A percentile compares a stretch with the other conserved stretches of the same genome.
These are phyloP conservation scores for Melanotaenia maccullochi DNA, from an alignment of 2,797 vertebrate species.

Conservation along the genomic window DNA sequence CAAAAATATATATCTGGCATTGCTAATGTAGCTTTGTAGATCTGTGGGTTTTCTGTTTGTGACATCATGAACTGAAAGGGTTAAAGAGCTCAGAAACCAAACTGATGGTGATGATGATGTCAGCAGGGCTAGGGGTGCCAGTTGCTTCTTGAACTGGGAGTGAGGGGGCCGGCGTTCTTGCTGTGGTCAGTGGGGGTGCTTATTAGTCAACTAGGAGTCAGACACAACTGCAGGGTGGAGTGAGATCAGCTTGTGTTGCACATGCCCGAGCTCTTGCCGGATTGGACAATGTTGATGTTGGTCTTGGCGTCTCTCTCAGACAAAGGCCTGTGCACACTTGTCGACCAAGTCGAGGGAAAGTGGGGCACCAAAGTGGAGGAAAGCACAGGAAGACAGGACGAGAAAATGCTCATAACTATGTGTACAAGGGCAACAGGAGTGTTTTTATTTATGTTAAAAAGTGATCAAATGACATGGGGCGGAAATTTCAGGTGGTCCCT, in stretches of 20 bases:
- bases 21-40: conserved; percentile 34
- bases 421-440: conserved; percentile 2
- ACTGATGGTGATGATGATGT: conserved; percentile 57
- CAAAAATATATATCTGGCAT: conserved; percentile 42
- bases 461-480: conserved; percentile 11
- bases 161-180: conserved; percentile 49
- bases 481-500: conserved; percentile 27
- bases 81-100: conserved; percentile 48
- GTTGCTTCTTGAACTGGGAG: conserved; percentile 66
- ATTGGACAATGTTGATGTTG: conserved; percentile 72
- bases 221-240: conserved; percentile 76
- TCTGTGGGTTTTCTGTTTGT: conserved; percentile 34
- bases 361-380: conserved; percentile 28
- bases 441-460: conserved; percentile 18
- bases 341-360: conserved; percentile 51
- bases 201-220: conserved; percentile 72
- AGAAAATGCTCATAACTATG: conserved; percentile 10
- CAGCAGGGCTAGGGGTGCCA: conserved; percentile 61
- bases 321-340: conserved; percentile 73
- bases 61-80: conserved; percentile 41
- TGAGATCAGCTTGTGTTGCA: conserved; percentile 45
- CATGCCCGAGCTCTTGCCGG: conserved; percentile 40
- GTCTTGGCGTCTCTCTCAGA: conserved; percentile 71
- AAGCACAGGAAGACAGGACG: conserved; percentile 15
- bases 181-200: conserved; percentile 68